Percentiles rank a stretch among this genome's conserved stretches.
These are phyloP conservation scores for Poeciliopsis turrubarensis DNA, from an alignment of 2,113 vertebrate genomes.

Conservation along the genomic window DNA sequence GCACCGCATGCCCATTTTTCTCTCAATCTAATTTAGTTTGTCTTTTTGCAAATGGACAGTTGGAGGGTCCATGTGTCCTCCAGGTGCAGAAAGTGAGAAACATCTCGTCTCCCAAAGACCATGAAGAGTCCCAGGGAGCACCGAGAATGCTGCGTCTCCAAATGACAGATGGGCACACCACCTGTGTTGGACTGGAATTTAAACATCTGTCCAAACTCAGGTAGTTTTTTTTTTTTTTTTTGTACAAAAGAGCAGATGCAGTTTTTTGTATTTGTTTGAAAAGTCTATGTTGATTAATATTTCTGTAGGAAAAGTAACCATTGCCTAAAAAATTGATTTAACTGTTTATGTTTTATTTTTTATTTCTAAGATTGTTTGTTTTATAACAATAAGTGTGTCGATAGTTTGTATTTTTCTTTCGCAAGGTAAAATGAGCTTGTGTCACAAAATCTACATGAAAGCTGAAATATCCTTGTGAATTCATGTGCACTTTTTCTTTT, in stretches of 20 bases:
- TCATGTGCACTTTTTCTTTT: too few species aligned
- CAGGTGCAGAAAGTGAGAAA: slow-evolving; percentile 97
- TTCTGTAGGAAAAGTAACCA: background rate
- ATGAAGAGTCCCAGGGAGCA: slow-evolving; percentile 93
- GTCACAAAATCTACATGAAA: background rate
- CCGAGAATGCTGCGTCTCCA: slow-evolving; percentile 95
- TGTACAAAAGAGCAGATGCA: slow-evolving; percentile 7
- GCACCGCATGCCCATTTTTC: slow-evolving; percentile 3
- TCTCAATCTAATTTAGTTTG: background rate
- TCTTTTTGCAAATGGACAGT: slow-evolving; percentile 73
- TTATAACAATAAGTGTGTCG: too few species aligned
- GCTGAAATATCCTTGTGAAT: too few species aligned
- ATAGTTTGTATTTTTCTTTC: background rate
- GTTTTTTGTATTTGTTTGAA: background rate
- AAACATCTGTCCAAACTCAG: slow-evolving; percentile 93
- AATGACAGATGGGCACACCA: slow-evolving; percentile 96
- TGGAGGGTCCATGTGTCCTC: slow-evolving; percentile 94
- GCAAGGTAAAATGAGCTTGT: background rate
- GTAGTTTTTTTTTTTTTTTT: slow-evolving; percentile 65
- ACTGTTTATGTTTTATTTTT: background rate
- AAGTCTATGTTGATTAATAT: background rate
- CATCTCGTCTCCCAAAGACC: slow-evolving; percentile 92
- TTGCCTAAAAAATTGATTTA: background rate
- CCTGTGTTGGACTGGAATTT: slow-evolving; percentile 90
- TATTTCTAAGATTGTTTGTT: background rate